Conservation (phyloP, 2,113 vertebrate genomes). For the Oxygymnocypris stewartii region DNA sequence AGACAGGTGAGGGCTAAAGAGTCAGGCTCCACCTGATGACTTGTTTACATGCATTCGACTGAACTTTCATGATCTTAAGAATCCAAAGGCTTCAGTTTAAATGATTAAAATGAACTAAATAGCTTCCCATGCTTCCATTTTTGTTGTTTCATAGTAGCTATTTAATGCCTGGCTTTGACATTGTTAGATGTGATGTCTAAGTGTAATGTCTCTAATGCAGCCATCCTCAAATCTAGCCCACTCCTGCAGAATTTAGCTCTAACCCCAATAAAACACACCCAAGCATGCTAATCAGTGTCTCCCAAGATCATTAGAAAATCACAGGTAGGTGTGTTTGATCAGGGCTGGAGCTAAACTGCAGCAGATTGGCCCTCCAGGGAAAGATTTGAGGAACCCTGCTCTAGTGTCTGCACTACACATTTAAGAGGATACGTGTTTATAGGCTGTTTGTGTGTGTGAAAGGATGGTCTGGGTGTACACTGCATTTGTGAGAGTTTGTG, state of each 20-base stretch:
- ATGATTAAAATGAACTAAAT: not conserved
- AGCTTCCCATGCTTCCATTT: not conserved
- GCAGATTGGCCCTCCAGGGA: no score
- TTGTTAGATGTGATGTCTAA: not conserved
- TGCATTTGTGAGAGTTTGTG: not conserved
- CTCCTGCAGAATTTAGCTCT: no score
- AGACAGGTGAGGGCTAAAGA: not conserved
- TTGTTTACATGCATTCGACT: not conserved
- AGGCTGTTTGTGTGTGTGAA: not conserved
- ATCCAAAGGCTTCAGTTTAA: not conserved
- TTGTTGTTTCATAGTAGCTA: not conserved
- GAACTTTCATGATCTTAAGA: not conserved
- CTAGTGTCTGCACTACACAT: not conserved
- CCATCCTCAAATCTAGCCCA: no score
- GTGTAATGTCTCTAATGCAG: no score
- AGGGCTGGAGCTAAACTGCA: no score
- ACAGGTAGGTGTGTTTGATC: no score
- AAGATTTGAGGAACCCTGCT: no score
- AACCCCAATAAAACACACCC: no score
- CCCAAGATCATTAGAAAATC: no score
- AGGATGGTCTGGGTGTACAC: not conserved
- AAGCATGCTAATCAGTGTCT: no score
- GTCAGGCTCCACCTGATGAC: not conserved
- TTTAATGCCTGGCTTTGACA: not conserved
- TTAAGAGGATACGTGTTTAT: not conserved